phyloP scores from a whole-genome alignment of 2,888 invertebrate species.

The Tillus elongatus region DNA sequence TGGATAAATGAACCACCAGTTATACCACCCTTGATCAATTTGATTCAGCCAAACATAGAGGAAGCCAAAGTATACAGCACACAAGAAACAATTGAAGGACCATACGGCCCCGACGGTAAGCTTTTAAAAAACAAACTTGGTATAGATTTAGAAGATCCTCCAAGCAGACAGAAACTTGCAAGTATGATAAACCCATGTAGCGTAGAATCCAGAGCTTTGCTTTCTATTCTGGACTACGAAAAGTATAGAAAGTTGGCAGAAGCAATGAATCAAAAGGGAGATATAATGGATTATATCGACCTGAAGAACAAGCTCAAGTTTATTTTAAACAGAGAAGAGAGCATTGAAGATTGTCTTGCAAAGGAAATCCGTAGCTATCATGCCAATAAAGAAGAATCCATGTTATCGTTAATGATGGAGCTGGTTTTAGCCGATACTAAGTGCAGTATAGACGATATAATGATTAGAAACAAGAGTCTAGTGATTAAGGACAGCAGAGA shows the following conservation, averaged over 20 bases:
- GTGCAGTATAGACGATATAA: conserved; percentile 21
- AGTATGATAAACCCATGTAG: conserved; percentile 27
- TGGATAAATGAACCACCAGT: too few relatives aligned
- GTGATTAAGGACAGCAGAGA: too few relatives aligned
- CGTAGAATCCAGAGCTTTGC: conserved; percentile 25
- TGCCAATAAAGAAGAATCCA: conserved; percentile 25
- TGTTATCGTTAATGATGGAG: conserved; percentile 29
- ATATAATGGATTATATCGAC: not conserved
- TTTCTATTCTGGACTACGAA: conserved; percentile 25
- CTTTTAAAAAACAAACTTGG: not conserved
- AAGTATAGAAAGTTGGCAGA: conserved; percentile 13
- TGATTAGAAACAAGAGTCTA: not conserved
- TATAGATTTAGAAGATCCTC: conserved; percentile 9
- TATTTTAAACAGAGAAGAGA: not conserved
- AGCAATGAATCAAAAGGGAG: not conserved
- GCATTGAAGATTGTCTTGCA: not conserved
- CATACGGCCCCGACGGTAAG: conserved; percentile 3
- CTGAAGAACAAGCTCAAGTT: not conserved
- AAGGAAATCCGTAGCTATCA: conserved; percentile 25
- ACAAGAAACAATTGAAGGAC: not conserved
- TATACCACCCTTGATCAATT: not conserved
- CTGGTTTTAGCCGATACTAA: conserved; percentile 25
- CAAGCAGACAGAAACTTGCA: conserved; percentile 24
- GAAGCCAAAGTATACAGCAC: not conserved
- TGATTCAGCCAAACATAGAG: conserved; percentile 9